Evolutionary conservation across 2,888 invertebrate species (phyloP).

Genomic region (Cheilosia vernalis): DNA sequence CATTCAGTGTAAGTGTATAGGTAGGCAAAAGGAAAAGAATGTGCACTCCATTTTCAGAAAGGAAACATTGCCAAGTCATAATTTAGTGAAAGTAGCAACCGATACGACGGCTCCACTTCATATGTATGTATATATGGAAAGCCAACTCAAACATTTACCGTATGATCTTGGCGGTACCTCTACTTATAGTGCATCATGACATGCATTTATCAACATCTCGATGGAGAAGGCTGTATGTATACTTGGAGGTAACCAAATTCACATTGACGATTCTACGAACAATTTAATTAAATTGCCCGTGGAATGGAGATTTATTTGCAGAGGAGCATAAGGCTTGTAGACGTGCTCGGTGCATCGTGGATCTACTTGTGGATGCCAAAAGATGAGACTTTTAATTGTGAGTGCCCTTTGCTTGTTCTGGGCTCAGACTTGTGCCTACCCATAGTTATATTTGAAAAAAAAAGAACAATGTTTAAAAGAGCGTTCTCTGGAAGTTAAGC

Average conservation of each 20-base stretch:
- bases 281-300: slow-evolving; percentile 80
- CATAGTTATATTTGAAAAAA: too few species aligned
- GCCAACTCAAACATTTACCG: slow-evolving; percentile 37
- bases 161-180: slow-evolving; percentile 46
- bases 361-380: not conserved
- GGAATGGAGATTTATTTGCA: slow-evolving; percentile 71
- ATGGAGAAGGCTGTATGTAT: slow-evolving; percentile 15
- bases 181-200: slow-evolving; percentile 48
- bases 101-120: slow-evolving; percentile 35
- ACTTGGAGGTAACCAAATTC: slow-evolving; percentile 55
- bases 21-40: slow-evolving; percentile 48
- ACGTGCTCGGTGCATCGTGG: not conserved
- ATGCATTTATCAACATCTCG: slow-evolving; percentile 51
- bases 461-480: too few species aligned
- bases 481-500: too few species aligned
- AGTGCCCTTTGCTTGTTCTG: too few species aligned
- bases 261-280: slow-evolving; percentile 75
- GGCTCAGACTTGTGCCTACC: too few species aligned
- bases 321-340: slow-evolving; percentile 3
- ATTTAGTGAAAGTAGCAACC: slow-evolving; percentile 71
- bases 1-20: slow-evolving; percentile 22
- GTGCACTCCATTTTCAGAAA: slow-evolving; percentile 56
- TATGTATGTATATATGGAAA: not conserved
- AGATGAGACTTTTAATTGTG: not conserved
- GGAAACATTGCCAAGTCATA: slow-evolving; percentile 67